Evolutionary conservation across 2,113 vertebrate genomes (phyloP), one percentile per base, ranked within the genome.

Genomic region (Halcyon malimbica): DNA sequence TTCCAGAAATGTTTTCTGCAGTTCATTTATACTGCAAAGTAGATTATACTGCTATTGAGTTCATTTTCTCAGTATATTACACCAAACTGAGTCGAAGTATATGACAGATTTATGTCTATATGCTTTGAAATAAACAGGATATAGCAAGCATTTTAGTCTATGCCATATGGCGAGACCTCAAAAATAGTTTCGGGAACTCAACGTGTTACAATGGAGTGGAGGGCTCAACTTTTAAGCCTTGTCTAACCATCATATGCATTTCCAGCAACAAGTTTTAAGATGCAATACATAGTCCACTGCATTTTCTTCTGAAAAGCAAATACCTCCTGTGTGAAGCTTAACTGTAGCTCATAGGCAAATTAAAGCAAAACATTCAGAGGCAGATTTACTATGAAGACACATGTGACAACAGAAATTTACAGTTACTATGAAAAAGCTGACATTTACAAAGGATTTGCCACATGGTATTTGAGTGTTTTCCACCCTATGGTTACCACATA

Each of bases 1-100:
- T 97, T 98, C 79, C 92, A 93, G 83, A 97, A 97, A 96, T 97
- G 95, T 96, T 97, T 97, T 97, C 91, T 97, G 35, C 64, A 96
- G 96, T 97, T 98, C 95, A 89, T 97, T 97, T 98, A 97, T 97
- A 98, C 97, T 98, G 95, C 93, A 98, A 98, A 98, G 97, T 97
- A 97, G 97, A 98, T 97, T 97, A 97, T 98, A 97, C 97, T 96
- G 97, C 95, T 98, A 96, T 64, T 95, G 94, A 97, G 96, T 97
- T 98, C 93, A 97, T 98, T 98, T 98, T 96, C 96, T 97, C 97
- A 94, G 93, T 98, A 95, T 96, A 96, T 97, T 98, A 98, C 83
- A 97, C 92, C 95, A 97, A 97, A 95, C 84, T 51, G 82, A 97
- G 96, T 84, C 98, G 97, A 94, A 93, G 89, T 93, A 94, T 95